Percentiles rank a stretch among this genome's conserved stretches.
Evolutionary conservation across 2,888 invertebrate genomes (phyloP).

Genomic region (Dicycla oo): DNA sequence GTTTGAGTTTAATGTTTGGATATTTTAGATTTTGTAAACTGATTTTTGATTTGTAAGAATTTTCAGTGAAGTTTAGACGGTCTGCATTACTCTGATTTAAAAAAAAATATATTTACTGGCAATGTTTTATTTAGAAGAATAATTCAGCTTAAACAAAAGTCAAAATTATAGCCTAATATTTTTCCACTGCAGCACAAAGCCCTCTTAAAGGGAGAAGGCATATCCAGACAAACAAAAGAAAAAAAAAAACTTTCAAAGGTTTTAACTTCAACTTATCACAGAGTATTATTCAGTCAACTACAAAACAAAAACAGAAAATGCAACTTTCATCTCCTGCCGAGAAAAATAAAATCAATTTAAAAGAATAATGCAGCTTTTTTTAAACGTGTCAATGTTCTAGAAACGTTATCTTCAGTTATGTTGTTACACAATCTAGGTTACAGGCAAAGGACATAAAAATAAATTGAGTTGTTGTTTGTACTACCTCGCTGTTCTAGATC

Average conservation of each 20-base stretch:
- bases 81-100: not conserved
- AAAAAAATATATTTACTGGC: not conserved
- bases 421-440: constrained; percentile 24
- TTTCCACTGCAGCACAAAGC: not conserved
- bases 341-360: constrained; percentile 2
- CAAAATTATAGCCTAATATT: not conserved
- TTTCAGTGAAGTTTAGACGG: too few species aligned
- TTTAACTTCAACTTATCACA: not conserved
- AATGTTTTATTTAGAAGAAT: too few species aligned
- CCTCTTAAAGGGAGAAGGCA: not conserved
- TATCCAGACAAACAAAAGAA: not conserved
- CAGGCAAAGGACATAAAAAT: constrained; percentile 31
- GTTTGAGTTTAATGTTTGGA: constrained; percentile 4
- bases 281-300: not conserved
- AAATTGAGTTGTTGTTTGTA: constrained; percentile 44
- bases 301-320: not conserved
- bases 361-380: constrained; percentile 6
- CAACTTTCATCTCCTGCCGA: not conserved
- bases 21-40: constrained; percentile 10
- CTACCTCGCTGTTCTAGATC: constrained; percentile 21
- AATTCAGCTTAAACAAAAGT: too few species aligned
- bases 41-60: not conserved
- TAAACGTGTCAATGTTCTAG: constrained; percentile 6
- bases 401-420: constrained; percentile 22
- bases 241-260: too few species aligned